phyloP scores from a whole-genome alignment of 1,140 invertebrate species.

The Meloidogyne floridensis region DNA sequence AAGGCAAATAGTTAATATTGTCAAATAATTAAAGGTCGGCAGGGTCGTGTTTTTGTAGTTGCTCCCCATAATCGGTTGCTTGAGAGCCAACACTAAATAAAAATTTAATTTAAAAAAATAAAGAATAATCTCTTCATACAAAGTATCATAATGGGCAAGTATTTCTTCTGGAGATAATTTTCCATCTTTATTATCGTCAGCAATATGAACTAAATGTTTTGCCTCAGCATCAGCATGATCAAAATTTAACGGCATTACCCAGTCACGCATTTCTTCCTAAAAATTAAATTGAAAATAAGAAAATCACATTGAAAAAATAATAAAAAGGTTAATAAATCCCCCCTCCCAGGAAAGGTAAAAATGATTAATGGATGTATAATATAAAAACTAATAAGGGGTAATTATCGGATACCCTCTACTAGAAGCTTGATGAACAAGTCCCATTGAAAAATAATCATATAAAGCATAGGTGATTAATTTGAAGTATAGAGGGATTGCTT shows the following conservation, averaged over 20 bases:
- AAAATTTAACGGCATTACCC: slow-evolving; percentile 93
- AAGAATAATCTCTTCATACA: slow-evolving; percentile 72
- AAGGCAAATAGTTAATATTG: neutral
- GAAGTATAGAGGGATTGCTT: too few species aligned
- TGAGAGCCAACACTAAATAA: slow-evolving; percentile 76
- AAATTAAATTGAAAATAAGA: neutral
- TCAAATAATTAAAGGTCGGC: slow-evolving; percentile 55
- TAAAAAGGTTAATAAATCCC: too few species aligned
- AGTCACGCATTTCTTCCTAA: slow-evolving; percentile 77
- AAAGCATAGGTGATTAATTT: too few species aligned
- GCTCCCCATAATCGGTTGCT: slow-evolving; percentile 96
- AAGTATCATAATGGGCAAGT: slow-evolving; percentile 90
- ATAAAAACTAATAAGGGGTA: too few species aligned
- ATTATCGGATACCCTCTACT: too few species aligned
- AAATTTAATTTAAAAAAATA: neutral
- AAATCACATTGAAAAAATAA: neutral
- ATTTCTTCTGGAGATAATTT: slow-evolving; percentile 88
- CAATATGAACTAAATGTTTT: slow-evolving; percentile 89
- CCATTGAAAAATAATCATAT: too few species aligned
- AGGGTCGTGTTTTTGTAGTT: slow-evolving; percentile 82
- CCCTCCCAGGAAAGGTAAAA: too few species aligned
- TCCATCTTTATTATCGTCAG: slow-evolving; percentile 86
- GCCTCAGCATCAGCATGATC: slow-evolving; percentile 94
- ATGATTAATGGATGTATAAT: too few species aligned
- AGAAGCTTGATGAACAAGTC: too few species aligned